Evolutionary conservation across 2,113 vertebrate genomes (phyloP).

Genomic region (Amblyopsis rosae): DNA sequence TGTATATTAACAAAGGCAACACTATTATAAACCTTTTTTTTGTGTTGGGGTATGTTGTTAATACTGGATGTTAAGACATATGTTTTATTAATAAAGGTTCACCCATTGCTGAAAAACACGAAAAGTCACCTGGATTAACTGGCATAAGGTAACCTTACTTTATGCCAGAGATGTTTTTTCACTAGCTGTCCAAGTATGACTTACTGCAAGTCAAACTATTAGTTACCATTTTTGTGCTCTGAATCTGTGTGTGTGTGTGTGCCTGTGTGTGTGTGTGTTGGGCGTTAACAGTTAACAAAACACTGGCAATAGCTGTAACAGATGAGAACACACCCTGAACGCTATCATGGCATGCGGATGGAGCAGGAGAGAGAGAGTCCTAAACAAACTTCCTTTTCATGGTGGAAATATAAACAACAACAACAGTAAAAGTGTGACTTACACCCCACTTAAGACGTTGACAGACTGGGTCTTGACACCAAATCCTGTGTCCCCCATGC

Average conservation of each 20-base stretch:
- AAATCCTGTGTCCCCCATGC: constrained; percentile 84
- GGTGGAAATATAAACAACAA: background rate
- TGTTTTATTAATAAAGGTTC: too few species aligned
- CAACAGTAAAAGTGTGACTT: constrained; percentile 68
- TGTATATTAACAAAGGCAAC: too few species aligned
- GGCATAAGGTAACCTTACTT: background rate
- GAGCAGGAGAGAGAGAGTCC: background rate
- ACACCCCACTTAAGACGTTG: constrained; percentile 88
- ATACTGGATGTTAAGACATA: too few species aligned
- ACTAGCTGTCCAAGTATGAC: background rate
- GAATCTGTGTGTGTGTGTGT: constrained; percentile 6
- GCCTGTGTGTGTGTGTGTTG: constrained; percentile 8
- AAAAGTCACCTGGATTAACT: background rate
- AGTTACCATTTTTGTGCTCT: constrained; percentile 3
- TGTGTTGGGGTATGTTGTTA: too few species aligned
- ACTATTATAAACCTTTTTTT: too few species aligned
- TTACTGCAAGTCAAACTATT: background rate
- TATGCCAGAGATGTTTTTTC: background rate
- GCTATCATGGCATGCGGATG: background rate
- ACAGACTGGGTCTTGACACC: constrained; percentile 86
- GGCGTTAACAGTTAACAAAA: background rate
- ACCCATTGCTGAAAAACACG: too few species aligned
- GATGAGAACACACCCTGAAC: constrained; percentile 7
- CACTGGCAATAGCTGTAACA: background rate
- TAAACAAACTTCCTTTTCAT: background rate